Evolutionary conservation across 2,888 invertebrate species (phyloP).

Genomic region (Fissipunctia ypsillon): DNA sequence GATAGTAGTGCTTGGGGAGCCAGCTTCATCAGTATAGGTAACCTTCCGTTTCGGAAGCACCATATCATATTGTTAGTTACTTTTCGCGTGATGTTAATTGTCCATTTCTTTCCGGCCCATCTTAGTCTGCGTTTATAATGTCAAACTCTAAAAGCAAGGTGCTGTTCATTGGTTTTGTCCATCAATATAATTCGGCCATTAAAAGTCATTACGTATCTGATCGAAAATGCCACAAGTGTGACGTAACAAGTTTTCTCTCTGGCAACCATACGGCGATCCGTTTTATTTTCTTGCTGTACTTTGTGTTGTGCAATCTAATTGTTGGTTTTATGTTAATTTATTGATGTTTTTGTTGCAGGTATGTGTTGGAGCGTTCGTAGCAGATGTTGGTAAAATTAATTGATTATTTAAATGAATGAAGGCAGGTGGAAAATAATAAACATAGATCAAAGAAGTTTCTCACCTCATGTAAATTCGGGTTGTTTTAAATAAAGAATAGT

Average conservation of each 20-base stretch:
- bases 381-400: conserved; percentile 37
- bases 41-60: not conserved
- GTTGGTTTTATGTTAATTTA: conserved; percentile 53
- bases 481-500: not conserved
- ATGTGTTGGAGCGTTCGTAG: conserved; percentile 37
- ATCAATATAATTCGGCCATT: conserved; percentile 55
- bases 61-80: not conserved
- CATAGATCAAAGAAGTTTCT: not conserved
- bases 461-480: too few relatives aligned
- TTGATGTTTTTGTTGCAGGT: conserved; percentile 65
- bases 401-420: not conserved
- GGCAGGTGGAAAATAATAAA: not conserved
- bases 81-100: not conserved
- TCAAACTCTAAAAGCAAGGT: conserved; percentile 41
- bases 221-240: conserved; percentile 57
- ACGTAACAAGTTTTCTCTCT: conserved; percentile 63
- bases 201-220: conserved; percentile 62
- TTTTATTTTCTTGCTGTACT: conserved; percentile 51
- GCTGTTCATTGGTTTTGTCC: conserved; percentile 48
- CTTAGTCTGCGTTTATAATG: conserved; percentile 9
- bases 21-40: not conserved
- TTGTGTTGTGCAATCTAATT: conserved; percentile 56
- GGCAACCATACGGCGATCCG: conserved; percentile 31
- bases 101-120: conserved; percentile 13
- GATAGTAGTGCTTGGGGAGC: not conserved